phyloP scores from a whole-genome alignment of 2,888 invertebrate species.

The Sminthurinus aureus region DNA sequence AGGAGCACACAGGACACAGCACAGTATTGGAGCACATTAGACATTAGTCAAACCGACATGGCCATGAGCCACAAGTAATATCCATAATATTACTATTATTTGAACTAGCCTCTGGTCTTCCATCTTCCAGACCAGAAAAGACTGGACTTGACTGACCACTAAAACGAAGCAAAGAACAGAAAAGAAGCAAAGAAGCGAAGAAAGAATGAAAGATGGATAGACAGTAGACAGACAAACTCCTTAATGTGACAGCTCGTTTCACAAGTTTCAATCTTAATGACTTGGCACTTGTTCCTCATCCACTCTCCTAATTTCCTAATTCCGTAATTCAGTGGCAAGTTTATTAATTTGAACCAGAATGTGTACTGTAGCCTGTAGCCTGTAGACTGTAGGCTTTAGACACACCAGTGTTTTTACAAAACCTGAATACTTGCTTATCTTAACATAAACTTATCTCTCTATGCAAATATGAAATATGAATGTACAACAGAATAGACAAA shows the following conservation, averaged over 20 bases:
- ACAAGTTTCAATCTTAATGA: slow-evolving; percentile 30
- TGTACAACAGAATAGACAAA: not conserved
- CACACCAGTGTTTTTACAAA: too few species aligned
- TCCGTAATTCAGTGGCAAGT: slow-evolving; percentile 37
- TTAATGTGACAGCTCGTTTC: slow-evolving; percentile 31
- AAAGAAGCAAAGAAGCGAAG: not conserved
- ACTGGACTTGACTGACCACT: too few species aligned
- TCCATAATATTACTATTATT: too few species aligned
- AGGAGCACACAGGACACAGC: too few species aligned
- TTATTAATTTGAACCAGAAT: slow-evolving; percentile 29
- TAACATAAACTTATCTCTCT: too few species aligned
- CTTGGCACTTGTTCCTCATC: slow-evolving; percentile 7
- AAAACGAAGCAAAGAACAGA: not conserved
- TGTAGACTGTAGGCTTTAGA: not conserved
- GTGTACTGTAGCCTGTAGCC: not conserved
- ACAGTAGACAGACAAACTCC: slow-evolving; percentile 16
- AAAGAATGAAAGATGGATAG: not conserved
- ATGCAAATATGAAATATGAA: too few species aligned
- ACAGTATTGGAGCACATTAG: too few species aligned
- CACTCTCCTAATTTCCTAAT: not conserved
- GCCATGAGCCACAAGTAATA: too few species aligned
- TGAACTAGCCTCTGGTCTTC: too few species aligned
- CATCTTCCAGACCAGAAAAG: too few species aligned
- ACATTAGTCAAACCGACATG: too few species aligned
- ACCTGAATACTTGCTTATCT: too few species aligned